Base-by-base conservation (phyloP, 1,140 invertebrate genomes). In the Scaptomyza graminum region DNA sequence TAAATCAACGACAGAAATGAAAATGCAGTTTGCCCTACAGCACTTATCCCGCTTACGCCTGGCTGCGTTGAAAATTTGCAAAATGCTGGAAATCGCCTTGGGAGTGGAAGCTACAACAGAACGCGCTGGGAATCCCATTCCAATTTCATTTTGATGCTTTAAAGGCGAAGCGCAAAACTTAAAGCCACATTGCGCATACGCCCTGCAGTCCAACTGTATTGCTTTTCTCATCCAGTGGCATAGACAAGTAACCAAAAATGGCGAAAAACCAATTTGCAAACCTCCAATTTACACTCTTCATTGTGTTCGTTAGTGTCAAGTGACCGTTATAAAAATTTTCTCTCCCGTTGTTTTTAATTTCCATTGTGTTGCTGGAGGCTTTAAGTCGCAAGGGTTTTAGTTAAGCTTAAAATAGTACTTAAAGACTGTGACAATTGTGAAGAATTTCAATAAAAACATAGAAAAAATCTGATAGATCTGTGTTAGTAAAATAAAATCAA, bases 111-210 rank as follows among this genome's bases (percentile, higher is more conserved):
- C 3, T 56, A 34, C 43, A 50, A 67, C 47, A 69, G 28, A 54
- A 59, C 16, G 22, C 43, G 49, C 25, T 43, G 46, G 44, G 43
- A 50, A 34, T 41, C 5, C 13, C 13, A 15, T n/a, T 28, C 13
- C 5, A 16, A 16, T 12, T 13, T 44, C 5, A 28, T 43, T 49
- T 49, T 12, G 62, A 54, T 51, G 54, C 46, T 55, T 65, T 74
- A 65, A 73, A 51, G 61, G 18, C 25, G 31, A 8, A 61, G n/a
- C 18, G 12, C 7, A 8, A 31, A 39, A 16, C 63, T 72, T 76
- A 43, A 80, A 80, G 63, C 57, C 16, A 25, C 46, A 60, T 80
- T 69, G 73, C 77, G 78, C 52, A 80, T 76, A 76, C 78, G 74
- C 61, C 79, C 37, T 46, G 71, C 47, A 46, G 34, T 41, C 12